Base-by-base conservation (phyloP, 2,113 vertebrate species). In the Daphoenositta chrysoptera region DNA sequence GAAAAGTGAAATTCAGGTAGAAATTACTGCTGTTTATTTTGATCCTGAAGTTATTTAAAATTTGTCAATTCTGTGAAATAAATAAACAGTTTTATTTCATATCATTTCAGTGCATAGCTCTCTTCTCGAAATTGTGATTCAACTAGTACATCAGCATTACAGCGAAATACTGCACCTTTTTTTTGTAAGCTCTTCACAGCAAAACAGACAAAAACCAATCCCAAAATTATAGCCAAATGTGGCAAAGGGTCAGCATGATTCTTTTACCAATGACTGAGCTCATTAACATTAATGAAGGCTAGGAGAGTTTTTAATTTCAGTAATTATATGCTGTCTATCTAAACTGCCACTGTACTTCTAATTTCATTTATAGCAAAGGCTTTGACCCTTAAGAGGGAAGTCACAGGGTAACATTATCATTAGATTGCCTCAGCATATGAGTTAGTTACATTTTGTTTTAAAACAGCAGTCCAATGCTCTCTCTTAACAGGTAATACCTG, bases 71-170 rank as follows among this genome's bases (percentile, higher is more conserved):
- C 73, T 90, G 76, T 89, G 58, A 92, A 95, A 88, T 61, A 83
- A 96, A 95, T 9, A 96, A 86, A 91, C 39, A 64, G 18, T 83
- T 95, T 71, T 72, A 73, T 86, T 94, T 88, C 24, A 2, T 73
- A 51, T 70, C 13, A 71, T 87, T 77, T 86, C 72, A 94, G 35
- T 73, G 76, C 47, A 63, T 2, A 88, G 35, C 35, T 83, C 42
- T 86, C 35, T 65, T 86, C 79, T 91, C 4, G 0, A 87, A 91
- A 90, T 5, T 4, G 3, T 54, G 35, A 90, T 53, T 86, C 58
- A 58, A 71, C 47, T 30, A 69, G 13, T 17, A 57, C 13, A 50
- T 35, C 63, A 75, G 51, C 47, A 85, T 19, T 53, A 70, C 47
- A 77, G 15, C 56, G 44, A 56, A 40, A 90, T 21, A 66, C 30